Evolutionary conservation across 2,113 vertebrate species (phyloP).

Genomic region (Colistium nudipinnis): DNA sequence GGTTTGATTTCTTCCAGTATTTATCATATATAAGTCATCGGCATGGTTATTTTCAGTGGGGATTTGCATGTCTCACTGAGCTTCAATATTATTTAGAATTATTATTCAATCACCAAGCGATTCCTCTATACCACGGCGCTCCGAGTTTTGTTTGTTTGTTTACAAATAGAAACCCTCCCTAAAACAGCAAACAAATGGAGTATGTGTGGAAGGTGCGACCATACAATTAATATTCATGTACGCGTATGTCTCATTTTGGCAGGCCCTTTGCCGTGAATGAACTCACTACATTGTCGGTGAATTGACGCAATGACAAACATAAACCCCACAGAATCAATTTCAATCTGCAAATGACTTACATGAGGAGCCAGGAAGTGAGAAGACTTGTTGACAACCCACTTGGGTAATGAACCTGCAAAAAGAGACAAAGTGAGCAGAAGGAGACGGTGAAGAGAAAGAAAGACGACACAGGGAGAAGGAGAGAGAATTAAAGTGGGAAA

Average conservation of each 20-base stretch:
- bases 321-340: constrained; percentile 6
- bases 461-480: neutral
- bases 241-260: neutral
- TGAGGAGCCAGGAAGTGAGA: constrained; percentile 92
- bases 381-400: constrained; percentile 97
- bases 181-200: constrained; percentile 20
- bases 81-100: constrained; percentile 23
- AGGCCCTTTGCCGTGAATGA: neutral
- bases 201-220: neutral
- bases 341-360: constrained; percentile 80
- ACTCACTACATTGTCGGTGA: neutral
- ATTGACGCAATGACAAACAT: constrained; percentile 16
- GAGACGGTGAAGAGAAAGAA: neutral
- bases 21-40: neutral
- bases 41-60: neutral
- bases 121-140: constrained; percentile 1
- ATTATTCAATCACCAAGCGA: constrained; percentile 1
- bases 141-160: constrained; percentile 1
- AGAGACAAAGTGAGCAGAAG: neutral
- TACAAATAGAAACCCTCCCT: constrained; percentile 14
- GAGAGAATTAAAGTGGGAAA: neutral
- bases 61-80: neutral
- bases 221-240: neutral
- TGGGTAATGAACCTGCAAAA: constrained; percentile 91
- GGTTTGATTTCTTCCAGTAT: neutral